A percentile compares a stretch with the other conserved stretches of the same genome.
phyloP scores from a whole-genome alignment of 23 tunicate genomes.

The Diplosoma virens region DNA sequence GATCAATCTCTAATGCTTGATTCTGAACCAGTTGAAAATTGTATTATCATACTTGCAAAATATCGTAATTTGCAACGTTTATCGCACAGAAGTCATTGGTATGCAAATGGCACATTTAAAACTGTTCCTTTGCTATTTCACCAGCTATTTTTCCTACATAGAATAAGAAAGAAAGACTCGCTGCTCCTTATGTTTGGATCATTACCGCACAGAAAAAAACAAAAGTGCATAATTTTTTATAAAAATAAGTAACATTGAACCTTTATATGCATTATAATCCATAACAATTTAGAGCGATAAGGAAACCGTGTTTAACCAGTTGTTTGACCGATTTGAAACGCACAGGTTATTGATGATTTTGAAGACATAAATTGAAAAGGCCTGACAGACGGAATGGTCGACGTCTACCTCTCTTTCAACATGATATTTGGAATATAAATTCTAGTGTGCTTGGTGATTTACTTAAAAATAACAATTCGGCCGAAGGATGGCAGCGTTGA shows the following conservation, averaged over 20 bases:
- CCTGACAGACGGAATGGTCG: not conserved
- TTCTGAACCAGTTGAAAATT: not conserved
- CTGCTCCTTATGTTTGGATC: too few species aligned
- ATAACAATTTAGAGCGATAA: too few species aligned
- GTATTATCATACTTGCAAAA: not conserved
- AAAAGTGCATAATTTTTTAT: not conserved
- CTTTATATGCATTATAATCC: not conserved
- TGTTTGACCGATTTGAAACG: too few species aligned
- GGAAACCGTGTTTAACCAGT: too few species aligned
- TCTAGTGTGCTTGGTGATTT: not conserved
- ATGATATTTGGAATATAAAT: not conserved
- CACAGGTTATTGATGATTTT: not conserved
- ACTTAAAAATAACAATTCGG: not conserved
- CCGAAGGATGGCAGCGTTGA: not conserved
- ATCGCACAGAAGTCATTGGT: not conserved
- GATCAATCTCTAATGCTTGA: not conserved
- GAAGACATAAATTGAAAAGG: not conserved
- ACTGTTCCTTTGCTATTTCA: not conserved
- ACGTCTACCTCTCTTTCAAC: not conserved
- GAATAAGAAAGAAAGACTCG: too few species aligned
- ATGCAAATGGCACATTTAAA: not conserved
- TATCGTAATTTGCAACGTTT: not conserved
- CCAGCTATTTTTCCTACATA: not conserved
- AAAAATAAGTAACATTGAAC: not conserved
- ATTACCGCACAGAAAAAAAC: not conserved